Conservation (phyloP, 2,888 invertebrate species). For the Macaria notata region DNA sequence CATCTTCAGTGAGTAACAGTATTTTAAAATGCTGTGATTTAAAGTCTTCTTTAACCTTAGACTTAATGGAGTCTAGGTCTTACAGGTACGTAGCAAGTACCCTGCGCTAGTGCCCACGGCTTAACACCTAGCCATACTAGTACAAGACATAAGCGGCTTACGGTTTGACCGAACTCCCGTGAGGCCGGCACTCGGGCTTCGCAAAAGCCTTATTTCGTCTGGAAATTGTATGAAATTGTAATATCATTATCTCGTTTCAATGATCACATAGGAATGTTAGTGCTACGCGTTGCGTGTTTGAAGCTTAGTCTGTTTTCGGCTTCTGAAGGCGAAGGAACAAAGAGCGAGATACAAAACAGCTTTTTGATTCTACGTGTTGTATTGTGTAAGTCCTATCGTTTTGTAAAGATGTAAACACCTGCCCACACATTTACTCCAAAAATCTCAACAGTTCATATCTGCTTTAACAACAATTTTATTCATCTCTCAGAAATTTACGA, state of each 20-base stretch:
- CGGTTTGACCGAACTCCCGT: conserved; percentile 1
- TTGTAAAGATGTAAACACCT: not conserved
- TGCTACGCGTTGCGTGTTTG: not conserved
- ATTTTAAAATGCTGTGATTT: no score
- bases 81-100: not conserved
- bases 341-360: not conserved
- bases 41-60: no score
- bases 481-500: no score
- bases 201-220: conserved; percentile 12
- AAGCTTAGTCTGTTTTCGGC: not conserved
- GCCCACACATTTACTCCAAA: no score
- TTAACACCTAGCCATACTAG: conserved; percentile 21
- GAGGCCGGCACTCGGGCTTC: conserved; percentile 11
- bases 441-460: no score
- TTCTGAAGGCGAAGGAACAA: not conserved
- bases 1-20: no score
- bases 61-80: no score
- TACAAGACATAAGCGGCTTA: conserved; percentile 20
- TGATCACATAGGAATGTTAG: not conserved
- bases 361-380: no score
- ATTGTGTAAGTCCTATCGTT: no score
- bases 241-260: conserved; percentile 16
- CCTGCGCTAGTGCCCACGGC: conserved; percentile 12
- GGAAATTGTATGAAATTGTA: conserved; percentile 21
- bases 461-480: no score